These are phyloP conservation scores for Troides aeacus DNA, from an alignment of 2,888 invertebrate genomes.

Conservation along the genomic window DNA sequence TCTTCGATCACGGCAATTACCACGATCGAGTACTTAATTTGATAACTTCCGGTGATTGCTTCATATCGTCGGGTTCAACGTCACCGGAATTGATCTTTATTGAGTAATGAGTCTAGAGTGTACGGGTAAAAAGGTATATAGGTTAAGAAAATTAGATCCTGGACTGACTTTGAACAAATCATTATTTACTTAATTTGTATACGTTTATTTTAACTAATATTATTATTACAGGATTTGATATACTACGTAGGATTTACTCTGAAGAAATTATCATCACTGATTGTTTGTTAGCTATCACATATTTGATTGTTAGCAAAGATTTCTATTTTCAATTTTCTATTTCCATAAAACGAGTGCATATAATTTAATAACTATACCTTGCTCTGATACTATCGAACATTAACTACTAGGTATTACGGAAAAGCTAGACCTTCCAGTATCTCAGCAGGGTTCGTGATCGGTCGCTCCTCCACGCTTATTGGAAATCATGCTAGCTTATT, in stretches of 20 bases:
- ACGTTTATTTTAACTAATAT: too few relatives aligned
- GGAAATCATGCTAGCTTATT: conserved; percentile 66
- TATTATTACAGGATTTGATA: too few relatives aligned
- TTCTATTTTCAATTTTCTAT: not conserved
- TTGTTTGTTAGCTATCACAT: too few relatives aligned
- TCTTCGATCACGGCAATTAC: conserved; percentile 64
- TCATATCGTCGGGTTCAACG: conserved; percentile 44
- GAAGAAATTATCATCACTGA: too few relatives aligned
- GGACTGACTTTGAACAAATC: not conserved
- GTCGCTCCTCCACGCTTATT: conserved; percentile 47
- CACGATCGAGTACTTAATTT: conserved; percentile 56
- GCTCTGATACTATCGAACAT: not conserved
- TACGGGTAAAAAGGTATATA: not conserved
- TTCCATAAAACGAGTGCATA: not conserved
- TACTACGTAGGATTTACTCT: too few relatives aligned
- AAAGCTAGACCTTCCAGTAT: conserved; percentile 16
- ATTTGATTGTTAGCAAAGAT: not conserved
- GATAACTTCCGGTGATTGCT: conserved; percentile 63
- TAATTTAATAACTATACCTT: not conserved
- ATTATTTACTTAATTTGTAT: not conserved
- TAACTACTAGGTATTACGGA: conserved; percentile 36
- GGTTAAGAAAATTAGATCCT: not conserved
- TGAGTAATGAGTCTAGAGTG: conserved; percentile 21
- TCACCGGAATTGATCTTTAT: conserved; percentile 59
- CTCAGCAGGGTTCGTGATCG: conserved; percentile 50